Percentiles rank a stretch among this genome's conserved stretches.
Conservation (phyloP, 2,888 invertebrate genomes). For the Anodontia alba region DNA sequence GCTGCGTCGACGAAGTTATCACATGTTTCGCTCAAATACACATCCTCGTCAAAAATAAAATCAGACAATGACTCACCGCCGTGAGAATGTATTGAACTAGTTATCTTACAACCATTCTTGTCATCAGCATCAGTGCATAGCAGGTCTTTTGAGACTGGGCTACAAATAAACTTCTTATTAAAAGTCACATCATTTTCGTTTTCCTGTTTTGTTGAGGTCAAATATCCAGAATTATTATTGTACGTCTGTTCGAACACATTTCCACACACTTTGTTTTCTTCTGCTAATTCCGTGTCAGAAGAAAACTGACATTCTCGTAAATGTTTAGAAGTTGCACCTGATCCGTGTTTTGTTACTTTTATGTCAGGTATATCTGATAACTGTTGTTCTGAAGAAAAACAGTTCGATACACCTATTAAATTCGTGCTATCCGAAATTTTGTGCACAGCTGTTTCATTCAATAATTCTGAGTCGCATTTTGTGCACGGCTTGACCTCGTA, state of each 20-base stretch:
- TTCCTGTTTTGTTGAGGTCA: no score
- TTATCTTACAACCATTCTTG: neutral
- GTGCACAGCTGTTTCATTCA: conserved; percentile 3
- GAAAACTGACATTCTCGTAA: neutral
- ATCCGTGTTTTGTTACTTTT: neutral
- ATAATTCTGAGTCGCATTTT: neutral
- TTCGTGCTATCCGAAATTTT: neutral
- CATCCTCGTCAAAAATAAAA: conserved; percentile 1
- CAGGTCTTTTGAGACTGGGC: no score
- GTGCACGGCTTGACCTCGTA: neutral
- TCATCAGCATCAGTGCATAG: no score
- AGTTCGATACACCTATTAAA: neutral
- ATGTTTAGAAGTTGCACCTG: neutral
- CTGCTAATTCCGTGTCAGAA: neutral
- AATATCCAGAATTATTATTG: no score
- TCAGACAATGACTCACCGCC: neutral
- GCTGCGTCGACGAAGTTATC: conserved; percentile 32
- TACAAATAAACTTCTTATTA: no score
- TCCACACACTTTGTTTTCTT: neutral
- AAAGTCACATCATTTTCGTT: no score
- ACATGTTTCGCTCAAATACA: conserved; percentile 18
- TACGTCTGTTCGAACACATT: no score
- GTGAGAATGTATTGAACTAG: neutral
- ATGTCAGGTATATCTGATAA: neutral
- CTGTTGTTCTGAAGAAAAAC: neutral